Base-by-base conservation (phyloP, 2,113 vertebrate species). In the Hucho hucho region DNA sequence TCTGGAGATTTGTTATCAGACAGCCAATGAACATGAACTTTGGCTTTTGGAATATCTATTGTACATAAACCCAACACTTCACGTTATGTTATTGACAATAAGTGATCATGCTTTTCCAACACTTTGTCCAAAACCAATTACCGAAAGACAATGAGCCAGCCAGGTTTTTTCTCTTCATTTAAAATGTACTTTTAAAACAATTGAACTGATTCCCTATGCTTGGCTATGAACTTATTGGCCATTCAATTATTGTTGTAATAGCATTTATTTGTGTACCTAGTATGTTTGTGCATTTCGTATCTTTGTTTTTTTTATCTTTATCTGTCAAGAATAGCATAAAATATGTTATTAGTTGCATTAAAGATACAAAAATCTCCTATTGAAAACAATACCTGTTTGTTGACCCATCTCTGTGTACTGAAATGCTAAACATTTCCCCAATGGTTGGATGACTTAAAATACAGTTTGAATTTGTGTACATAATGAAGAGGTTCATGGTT, bases 241-340 rank as follows among this genome's bases (percentile, higher is more conserved):
- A 43, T 43, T 43, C 37, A 43, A 43, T 43, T 9, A 43, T 43
- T 11, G 76, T 84, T 71, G 70, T 69, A 26, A 64, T 61, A 63
- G 70, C 75, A 58, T 82, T 29, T 37, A 4, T 26, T 28, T 75
- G 81, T 85, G 65, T 71, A 43, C 37, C 11, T 43, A 43, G 7
- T 43, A 43, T 43, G 37, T 71, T 76, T 71, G 75, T 77, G 22
- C 43, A 81, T 68, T 64, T 82, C 81, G 79, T 64, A 69, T 58
- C 49, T 88, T 75, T 75, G 73, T 6, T 13, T 80, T 58, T 83
- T 86, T 87, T 87, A 87, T 77, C 37, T 79, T 84, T 78, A 64
- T 72, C 47, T 68, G 64, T 58, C 28, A 37, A 58, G 29, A 58
- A 47, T 25, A 56, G 16, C 26, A 46, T 66, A 18, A 28, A 11